Evolutionary conservation across 2,113 vertebrate species (phyloP).

Genomic region (Actenoides hombroni): DNA sequence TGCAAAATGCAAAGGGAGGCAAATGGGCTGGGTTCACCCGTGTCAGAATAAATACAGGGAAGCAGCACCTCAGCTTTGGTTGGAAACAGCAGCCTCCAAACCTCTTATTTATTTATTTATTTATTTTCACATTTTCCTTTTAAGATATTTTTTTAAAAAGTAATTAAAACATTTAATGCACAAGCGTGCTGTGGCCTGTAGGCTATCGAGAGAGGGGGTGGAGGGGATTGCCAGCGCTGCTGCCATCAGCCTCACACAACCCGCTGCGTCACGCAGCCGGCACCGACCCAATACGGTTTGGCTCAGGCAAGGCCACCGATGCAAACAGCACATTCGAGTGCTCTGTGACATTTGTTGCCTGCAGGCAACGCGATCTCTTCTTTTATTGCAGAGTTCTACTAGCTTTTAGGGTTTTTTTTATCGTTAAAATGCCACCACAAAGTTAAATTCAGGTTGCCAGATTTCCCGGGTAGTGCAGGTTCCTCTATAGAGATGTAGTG

Average conservation of each 20-base stretch:
- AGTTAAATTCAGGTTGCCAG: neutral
- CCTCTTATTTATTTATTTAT: neutral
- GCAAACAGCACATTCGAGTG: rapidly evolving
- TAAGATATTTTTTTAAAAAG: neutral
- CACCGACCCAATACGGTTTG: rapidly evolving
- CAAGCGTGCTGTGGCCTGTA: neutral
- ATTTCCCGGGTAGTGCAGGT: rapidly evolving
- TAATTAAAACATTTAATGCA: neutral
- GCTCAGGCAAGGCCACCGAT: neutral
- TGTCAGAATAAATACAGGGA: slow-evolving; percentile 10
- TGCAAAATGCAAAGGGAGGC: slow-evolving; percentile 31
- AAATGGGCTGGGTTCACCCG: slow-evolving; percentile 32
- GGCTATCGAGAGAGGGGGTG: neutral
- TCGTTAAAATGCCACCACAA: neutral
- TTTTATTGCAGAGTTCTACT: neutral
- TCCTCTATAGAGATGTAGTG: neutral
- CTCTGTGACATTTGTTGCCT: neutral
- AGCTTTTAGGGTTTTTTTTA: neutral
- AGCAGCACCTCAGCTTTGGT: neutral
- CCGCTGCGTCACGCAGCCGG: neutral
- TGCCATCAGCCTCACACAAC: neutral
- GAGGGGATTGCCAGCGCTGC: neutral
- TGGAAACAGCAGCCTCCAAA: neutral
- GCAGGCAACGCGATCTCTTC: neutral
- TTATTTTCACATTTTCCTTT: neutral